Conservation (phyloP, 1,140 invertebrate genomes). For the Meloidogyne hapla region DNA sequence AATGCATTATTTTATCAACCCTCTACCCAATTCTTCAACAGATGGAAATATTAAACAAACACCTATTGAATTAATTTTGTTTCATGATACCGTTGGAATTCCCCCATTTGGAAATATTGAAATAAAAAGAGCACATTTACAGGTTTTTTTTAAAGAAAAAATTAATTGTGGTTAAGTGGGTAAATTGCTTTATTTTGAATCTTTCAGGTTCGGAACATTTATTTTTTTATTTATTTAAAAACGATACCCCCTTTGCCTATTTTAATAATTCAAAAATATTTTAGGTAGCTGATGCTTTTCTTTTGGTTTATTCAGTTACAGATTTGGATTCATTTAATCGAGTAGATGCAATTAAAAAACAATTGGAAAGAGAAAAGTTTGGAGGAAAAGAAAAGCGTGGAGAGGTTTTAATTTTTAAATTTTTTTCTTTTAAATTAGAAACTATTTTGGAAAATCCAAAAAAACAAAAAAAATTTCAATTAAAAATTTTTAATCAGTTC, state of each 20-base stretch:
- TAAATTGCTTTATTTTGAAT: too few relatives aligned
- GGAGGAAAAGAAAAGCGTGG: constrained; percentile 56
- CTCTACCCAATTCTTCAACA: background rate
- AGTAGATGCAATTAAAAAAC: constrained; percentile 60
- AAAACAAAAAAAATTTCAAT: too few relatives aligned
- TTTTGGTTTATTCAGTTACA: constrained; percentile 57
- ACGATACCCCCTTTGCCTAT: too few relatives aligned
- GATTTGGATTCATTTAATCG: constrained; percentile 58
- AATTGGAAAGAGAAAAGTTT: constrained; percentile 52
- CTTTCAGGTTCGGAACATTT: too few relatives aligned
- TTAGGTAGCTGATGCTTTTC: constrained; percentile 61
- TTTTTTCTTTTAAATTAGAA: background rate
- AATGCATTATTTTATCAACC: background rate
- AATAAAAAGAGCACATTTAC: constrained; percentile 49
- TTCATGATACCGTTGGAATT: constrained; percentile 60
- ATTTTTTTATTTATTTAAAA: too few relatives aligned
- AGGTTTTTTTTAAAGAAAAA: constrained; percentile 44
- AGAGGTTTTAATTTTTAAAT: constrained; percentile 8
- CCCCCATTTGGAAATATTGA: constrained; percentile 47
- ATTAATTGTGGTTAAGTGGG: too few relatives aligned
- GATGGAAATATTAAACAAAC: background rate
- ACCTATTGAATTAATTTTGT: constrained; percentile 53
- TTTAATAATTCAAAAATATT: constrained; percentile 22
- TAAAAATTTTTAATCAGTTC: too few relatives aligned
- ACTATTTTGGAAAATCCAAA: too few relatives aligned